Evolutionary conservation across 1,140 invertebrate genomes (phyloP), one percentile per base, ranked within the genome.

Genomic region (Sycophila sp.): DNA sequence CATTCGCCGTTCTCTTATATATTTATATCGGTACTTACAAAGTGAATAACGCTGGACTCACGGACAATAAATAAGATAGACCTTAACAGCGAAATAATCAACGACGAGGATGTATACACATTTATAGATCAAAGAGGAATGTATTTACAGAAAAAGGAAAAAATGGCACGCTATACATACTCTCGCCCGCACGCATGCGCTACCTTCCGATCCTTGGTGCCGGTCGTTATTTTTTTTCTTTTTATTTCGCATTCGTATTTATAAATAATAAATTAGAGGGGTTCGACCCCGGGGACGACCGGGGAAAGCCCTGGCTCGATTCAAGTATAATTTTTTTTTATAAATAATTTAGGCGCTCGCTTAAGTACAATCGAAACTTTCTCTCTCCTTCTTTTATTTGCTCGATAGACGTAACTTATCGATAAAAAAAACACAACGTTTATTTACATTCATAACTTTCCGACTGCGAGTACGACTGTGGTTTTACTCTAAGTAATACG

Each of bases 251-350:
- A n/a, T n/a, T n/a, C 17, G 15, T 4, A 8, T 26, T 7, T 32
- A 58, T 67, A 38, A 59, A 68, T 68, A 59, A 69, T 69, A 69
- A 69, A 62, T 69, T 60, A 51, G 30, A 69, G 60, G n/a, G n/a
- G n/a, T n/a, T 28, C 42, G 30, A 19, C 17, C 30, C n/a, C 6
- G 19, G 36, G 15, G 34, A 56, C 17, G 17, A 24, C 56, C 17
- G 7, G 4, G 1, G 6, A 10, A 34, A 47, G n/a, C 15, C 45
- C 45, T 42, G n/a, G 49, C 26, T 67, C 45, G 30, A 59, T 28
- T 11, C 1, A 58, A 68, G 40, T 47, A 58, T 30, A 68, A 56
- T 32, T 67, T 53, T n/a, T n/a, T n/a, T n/a, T 67, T 38, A 56
- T 55, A 55, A 67, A 67, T 58, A 67, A 58, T 67, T 56, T 58